Percentiles rank a stretch among this genome's conserved stretches.
Evolutionary conservation across 2,797 vertebrate species (phyloP).

Genomic region (Acipenser ruthenus): DNA sequence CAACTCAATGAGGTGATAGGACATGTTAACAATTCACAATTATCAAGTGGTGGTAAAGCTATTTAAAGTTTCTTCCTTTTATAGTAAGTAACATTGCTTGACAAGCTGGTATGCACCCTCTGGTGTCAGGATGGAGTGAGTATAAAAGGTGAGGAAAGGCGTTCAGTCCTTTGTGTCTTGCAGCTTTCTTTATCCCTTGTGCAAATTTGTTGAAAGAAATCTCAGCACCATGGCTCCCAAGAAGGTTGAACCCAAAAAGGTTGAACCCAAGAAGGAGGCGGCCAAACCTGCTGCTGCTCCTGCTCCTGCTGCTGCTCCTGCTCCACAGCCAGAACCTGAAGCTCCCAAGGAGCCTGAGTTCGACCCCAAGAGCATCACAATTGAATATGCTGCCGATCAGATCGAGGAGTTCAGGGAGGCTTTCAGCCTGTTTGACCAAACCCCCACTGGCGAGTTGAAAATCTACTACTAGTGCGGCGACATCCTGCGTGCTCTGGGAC

Average conservation of each 20-base stretch:
- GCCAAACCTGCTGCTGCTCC: conserved; percentile 31
- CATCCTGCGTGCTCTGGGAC: conserved; percentile 84
- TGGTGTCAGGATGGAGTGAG: conserved; percentile 37
- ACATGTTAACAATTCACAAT: conserved; percentile 73
- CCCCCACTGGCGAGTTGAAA: conserved; percentile 79
- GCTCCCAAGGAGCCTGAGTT: conserved; percentile 68
- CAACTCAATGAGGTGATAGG: conserved; percentile 47
- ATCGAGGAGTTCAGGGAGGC: conserved; percentile 88
- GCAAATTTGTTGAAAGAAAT: conserved; percentile 3
- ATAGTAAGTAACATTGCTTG: conserved; percentile 53
- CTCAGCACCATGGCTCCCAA: conserved; percentile 57
- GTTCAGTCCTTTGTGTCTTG: conserved; percentile 37
- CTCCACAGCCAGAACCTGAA: conserved; percentile 54
- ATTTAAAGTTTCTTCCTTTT: conserved; percentile 75
- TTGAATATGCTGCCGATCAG: conserved; percentile 57
- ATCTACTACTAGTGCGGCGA: conserved; percentile 88
- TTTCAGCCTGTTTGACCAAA: conserved; percentile 86
- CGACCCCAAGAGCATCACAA: conserved; percentile 79
- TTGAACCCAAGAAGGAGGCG: conserved; percentile 57
- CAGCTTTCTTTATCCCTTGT: conserved; percentile 27
- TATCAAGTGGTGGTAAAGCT: conserved; percentile 56
- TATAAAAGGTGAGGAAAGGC: conserved; percentile 57
- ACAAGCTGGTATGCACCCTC: conserved; percentile 25
- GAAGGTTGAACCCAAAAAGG: conserved; percentile 64
- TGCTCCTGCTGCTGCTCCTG: conserved; percentile 49